These are phyloP conservation scores for Notodonta dromedarius DNA, from an alignment of 2,888 invertebrate species.

Conservation along the genomic window DNA sequence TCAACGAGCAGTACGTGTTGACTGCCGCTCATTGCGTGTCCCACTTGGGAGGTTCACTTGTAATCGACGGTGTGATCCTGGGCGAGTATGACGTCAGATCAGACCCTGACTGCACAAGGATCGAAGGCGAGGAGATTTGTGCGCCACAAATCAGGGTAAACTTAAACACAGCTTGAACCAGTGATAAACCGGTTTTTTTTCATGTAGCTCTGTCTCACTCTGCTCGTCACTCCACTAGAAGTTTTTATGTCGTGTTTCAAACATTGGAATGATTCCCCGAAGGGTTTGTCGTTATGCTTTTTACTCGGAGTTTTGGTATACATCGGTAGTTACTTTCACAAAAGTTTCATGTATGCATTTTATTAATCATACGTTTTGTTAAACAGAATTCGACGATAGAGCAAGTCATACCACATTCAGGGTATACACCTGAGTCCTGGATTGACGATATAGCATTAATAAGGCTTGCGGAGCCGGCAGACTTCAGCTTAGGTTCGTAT, in stretches of 20 bases:
- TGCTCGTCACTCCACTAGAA: too few relatives aligned
- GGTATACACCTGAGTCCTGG: conserved; percentile 65
- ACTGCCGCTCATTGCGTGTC: conserved; percentile 86
- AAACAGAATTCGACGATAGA: conserved; percentile 74
- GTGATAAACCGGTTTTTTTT: too few relatives aligned
- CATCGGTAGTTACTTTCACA: neutral
- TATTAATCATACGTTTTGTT: conserved; percentile 22
- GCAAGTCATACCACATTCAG: conserved; percentile 75
- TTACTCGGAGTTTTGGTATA: neutral
- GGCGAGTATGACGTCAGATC: conserved; percentile 84
- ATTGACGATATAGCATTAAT: conserved; percentile 85
- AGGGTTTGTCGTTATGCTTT: too few relatives aligned
- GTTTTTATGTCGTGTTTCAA: too few relatives aligned
- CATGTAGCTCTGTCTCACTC: too few relatives aligned
- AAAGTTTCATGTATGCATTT: too few relatives aligned
- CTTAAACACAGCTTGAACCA: too few relatives aligned
- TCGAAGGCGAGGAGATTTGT: conserved; percentile 57
- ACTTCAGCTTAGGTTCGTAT: conserved; percentile 65
- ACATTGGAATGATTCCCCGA: too few relatives aligned
- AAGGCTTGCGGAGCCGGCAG: conserved; percentile 71
- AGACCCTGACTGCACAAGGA: conserved; percentile 71
- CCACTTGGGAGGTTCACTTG: conserved; percentile 70
- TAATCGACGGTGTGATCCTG: conserved; percentile 79
- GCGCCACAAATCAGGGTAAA: conserved; percentile 56
- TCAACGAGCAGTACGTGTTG: conserved; percentile 79